A percentile compares a stretch with the other conserved stretches of the same genome.
Evolutionary conservation across 2,113 vertebrate genomes (phyloP).

Genomic region (Anhinga rufa): DNA sequence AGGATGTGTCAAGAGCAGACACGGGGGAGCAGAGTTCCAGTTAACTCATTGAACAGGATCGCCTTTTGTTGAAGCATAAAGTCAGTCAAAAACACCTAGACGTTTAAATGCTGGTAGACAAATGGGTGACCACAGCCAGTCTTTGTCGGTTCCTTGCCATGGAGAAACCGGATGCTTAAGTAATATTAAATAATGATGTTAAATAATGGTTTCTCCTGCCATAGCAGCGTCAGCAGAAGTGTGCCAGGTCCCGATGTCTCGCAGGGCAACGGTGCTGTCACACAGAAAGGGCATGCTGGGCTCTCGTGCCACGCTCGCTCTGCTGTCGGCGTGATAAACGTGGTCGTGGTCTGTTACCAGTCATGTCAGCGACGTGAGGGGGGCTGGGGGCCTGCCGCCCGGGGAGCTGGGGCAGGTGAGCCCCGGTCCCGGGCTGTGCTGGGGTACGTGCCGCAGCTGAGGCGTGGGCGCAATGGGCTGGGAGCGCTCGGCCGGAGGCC

Average conservation of each 20-base stretch:
- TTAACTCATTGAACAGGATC: accelerated
- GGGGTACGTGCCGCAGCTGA: accelerated
- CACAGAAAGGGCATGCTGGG: accelerated
- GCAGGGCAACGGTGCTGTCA: accelerated
- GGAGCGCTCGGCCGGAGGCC: accelerated
- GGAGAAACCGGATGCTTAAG: neutral
- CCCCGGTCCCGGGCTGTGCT: too few species aligned
- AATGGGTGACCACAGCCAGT: accelerated
- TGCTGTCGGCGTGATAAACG: accelerated
- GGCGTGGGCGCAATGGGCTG: neutral
- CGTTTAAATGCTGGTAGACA: neutral
- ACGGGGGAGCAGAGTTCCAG: neutral
- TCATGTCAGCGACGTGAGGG: neutral
- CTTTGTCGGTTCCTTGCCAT: neutral
- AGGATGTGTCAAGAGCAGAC: neutral
- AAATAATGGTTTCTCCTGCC: neutral
- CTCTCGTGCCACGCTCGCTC: accelerated
- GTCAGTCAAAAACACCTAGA: accelerated
- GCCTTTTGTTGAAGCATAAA: neutral
- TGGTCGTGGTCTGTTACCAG: neutral
- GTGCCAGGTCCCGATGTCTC: accelerated
- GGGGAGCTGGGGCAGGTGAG: accelerated
- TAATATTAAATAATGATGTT: neutral
- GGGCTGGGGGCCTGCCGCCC: neutral
- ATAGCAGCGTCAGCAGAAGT: accelerated